Conservation (phyloP, 2,113 vertebrate genomes). For the Heliornis fulica region DNA sequence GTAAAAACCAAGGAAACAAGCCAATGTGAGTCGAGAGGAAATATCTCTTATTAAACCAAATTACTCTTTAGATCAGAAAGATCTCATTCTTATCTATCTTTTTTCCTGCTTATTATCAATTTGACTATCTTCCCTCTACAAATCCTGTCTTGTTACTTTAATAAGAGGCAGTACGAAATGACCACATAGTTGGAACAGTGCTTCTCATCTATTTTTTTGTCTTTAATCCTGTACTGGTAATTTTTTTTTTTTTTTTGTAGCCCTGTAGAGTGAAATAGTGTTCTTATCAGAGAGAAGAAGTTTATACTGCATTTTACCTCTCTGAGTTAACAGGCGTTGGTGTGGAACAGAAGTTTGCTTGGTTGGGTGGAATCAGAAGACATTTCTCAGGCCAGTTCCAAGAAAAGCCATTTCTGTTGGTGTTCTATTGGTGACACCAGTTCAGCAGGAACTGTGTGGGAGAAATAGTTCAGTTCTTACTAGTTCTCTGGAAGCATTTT, state of each 20-base stretch:
- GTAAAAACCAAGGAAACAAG: not conserved
- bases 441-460: not conserved
- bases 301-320: not conserved
- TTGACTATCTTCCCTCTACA: not conserved
- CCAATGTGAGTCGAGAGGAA: not conserved
- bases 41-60: not conserved
- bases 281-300: not conserved
- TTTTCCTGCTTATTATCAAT: not conserved
- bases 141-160: not conserved
- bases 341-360: not conserved
- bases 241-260: not conserved
- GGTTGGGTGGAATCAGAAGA: not conserved
- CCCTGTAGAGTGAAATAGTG: not conserved
- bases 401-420: not conserved
- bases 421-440: not conserved
- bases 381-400: fast-evolving
- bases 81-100: not conserved
- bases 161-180: not conserved
- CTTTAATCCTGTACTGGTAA: not conserved
- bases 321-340: fast-evolving
- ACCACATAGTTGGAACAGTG: not conserved
- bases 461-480: not conserved
- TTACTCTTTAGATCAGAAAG: not conserved
- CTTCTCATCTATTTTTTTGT: not conserved
- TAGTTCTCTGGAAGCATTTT: not conserved